Conservation (phyloP, 2,797 vertebrate genomes). For the Cirrhinus mrigala region DNA sequence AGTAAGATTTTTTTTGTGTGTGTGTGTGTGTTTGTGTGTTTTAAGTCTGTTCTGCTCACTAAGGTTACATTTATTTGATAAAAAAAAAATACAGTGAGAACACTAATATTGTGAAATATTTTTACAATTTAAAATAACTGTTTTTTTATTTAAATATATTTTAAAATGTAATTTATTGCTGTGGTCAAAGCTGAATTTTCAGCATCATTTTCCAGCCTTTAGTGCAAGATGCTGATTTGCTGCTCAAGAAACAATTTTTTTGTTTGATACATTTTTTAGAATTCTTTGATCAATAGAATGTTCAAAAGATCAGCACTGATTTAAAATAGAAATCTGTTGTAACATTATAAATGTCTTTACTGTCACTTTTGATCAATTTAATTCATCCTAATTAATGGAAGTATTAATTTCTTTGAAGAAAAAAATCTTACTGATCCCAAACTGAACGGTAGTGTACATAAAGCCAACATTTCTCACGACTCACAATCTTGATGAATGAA, state of each 20-base stretch:
- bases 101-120: not conserved
- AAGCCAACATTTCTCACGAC: not conserved
- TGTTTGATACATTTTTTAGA: not conserved
- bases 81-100: not conserved
- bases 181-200: not conserved
- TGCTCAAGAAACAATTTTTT: no score
- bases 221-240: no score
- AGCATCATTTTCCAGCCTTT: no score
- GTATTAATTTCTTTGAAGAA: no score
- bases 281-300: not conserved
- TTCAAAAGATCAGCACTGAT: not conserved
- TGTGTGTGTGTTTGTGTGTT: not conserved
- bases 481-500: not conserved
- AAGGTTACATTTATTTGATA: not conserved
- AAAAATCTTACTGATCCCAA: not conserved
- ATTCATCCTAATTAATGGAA: not conserved
- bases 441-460: not conserved
- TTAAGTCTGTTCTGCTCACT: not conserved
- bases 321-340: not conserved
- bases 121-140: not conserved
- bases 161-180: not conserved
- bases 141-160: not conserved
- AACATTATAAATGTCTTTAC: not conserved
- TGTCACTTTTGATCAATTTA: not conserved
- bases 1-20: not conserved